phyloP scores from a whole-genome alignment of 2,113 vertebrate species.

The Gobius niger region DNA sequence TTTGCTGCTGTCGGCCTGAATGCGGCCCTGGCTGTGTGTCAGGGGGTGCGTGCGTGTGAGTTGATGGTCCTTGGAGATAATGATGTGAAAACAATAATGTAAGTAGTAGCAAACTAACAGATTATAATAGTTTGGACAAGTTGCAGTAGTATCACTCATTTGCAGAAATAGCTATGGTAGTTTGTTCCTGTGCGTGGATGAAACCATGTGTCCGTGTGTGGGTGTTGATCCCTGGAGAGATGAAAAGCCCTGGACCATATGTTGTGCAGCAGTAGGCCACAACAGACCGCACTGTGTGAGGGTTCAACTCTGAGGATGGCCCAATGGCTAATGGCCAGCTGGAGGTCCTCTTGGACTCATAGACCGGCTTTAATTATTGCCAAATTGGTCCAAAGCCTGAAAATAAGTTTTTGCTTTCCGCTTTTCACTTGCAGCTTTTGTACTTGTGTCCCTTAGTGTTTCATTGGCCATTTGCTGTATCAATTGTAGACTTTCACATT shows the following conservation, averaged over 20 bases:
- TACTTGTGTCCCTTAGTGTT: background rate
- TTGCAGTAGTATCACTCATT: background rate
- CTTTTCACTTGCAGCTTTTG: constrained; percentile 23
- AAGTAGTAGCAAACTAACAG: background rate
- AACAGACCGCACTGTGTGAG: constrained; percentile 46
- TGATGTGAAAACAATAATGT: no score
- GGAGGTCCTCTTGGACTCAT: constrained; percentile 42
- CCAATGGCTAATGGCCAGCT: constrained; percentile 46
- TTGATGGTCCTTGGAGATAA: no score
- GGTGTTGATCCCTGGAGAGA: constrained; percentile 65
- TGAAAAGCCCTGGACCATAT: constrained; percentile 66
- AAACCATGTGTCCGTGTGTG: constrained; percentile 61
- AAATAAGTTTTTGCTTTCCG: constrained; percentile 21
- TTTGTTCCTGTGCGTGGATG: constrained; percentile 29
- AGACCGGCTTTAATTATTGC: constrained; percentile 30
- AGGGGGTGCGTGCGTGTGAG: no score
- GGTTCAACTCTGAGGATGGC: constrained; percentile 54
- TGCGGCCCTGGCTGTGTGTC: no score
- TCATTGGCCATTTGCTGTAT: constrained; percentile 2
- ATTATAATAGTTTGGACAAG: background rate
- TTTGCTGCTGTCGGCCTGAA: no score
- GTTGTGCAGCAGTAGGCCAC: constrained; percentile 64
- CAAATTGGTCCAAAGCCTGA: constrained; percentile 32
- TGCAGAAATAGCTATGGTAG: background rate
- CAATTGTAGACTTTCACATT: background rate